Evolutionary conservation across 2,888 invertebrate genomes (phyloP), one percentile per base, ranked within the genome.

Genomic region (Panzeria rudis): DNA sequence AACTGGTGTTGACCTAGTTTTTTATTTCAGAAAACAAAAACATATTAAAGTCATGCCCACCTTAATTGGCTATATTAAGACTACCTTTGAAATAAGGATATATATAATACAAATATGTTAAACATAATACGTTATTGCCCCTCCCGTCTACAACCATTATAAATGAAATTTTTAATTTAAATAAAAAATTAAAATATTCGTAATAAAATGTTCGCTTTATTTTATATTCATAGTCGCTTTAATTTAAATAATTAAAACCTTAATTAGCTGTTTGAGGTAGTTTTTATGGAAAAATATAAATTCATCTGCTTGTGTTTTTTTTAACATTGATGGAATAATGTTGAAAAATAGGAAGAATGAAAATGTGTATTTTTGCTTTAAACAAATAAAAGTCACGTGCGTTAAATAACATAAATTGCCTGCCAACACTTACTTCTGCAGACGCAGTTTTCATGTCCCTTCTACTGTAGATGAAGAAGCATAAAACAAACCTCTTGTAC

Each of bases 231-330:
- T 54, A 77, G 52, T 29, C 25, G 52, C 76, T 72, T 84, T 72
- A 80, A 77, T 77, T 66, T 80, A 72, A 84, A 80, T 80, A 80
- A 80, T 84, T 72, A 84, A 84, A 84, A 68, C 13, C 38, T 77
- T 76, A 76, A 84, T 84, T 76, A 84, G 44, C 62, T 68, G 44
- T 47, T 80, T 76, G 32, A 69, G 41, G 73, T 44, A 29, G 17
- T n/a, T 76, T 71, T 72, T 72, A 69, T 71, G 20, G 8, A 50
- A 77, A 11, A 61, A 75, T 17, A 81, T 56, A 75, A 69, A 69
- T 64, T 56, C 23, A 32, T 50, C 17, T 32, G 29, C 13, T 32
- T 54, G 41, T 32, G 20, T 4, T 17, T 32, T 29, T 69, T 69
- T 68, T 15, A 54, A n/a, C 17, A 62, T 75, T 79, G 50, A 47